Base-by-base conservation (phyloP, 2,888 invertebrate genomes). In the Ctenicera cuprea region DNA sequence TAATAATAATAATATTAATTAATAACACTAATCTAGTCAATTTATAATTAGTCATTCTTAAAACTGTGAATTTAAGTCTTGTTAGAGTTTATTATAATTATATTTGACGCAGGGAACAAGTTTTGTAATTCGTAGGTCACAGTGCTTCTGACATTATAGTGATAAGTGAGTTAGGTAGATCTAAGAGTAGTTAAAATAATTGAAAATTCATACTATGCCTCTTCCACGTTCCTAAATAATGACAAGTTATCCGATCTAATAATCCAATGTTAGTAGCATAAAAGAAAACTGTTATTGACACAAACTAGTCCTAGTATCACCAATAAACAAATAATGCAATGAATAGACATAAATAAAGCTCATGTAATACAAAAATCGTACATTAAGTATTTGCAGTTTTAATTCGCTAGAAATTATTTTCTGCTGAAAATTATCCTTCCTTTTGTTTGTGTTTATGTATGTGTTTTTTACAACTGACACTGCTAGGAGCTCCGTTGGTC, bases 21-120 rank as follows among this genome's bases (percentile, higher is more conserved):
- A 64, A 59, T 37, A 59, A 59, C 16, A 37, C 59, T 26, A 26
- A 26, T 72, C 72, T 72, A 72, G 72, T 72, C 72, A 72, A 72
- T 72, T 72, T 67, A 43, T 62, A 67, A 41, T 61, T 72, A 71
- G 71, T 71, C 64, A 71, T 38, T 71, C 57, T 66, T 45, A 26
- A 41, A 62, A 71, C 65, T 71, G 71, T 71, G 65, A 71, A 65
- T 33, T 62, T 54, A 71, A 54, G 26, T 67, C 38, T 71, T 18
- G 33, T 66, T 61, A 67, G 59, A 64, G 22, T 67, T 61, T 72
- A 26, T 26, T 26, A 26, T 26, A 26, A 52, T 72, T 72, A 52
- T 67, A 66, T 63, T 70, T 64, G 48, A 67, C 33, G 48, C 66
- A 72, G 72, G 72, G 72, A 72, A 61, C 72, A 72, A 72, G 50